phyloP scores from a whole-genome alignment of 2,888 invertebrate species.

The Lasioglossum vierecki region DNA sequence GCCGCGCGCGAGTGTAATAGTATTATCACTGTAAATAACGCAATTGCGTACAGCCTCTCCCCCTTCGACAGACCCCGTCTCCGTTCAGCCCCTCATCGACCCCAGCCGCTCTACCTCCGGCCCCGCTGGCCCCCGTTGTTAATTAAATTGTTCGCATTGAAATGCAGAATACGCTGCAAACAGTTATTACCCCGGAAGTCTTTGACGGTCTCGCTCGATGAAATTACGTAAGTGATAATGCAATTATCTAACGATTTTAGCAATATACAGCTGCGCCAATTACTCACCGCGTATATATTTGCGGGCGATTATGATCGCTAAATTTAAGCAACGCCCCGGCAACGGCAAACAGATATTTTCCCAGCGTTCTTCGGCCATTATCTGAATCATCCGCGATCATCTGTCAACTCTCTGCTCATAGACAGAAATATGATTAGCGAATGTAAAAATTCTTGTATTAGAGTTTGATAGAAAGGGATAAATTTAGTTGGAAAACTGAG shows the following conservation, averaged over 20 bases:
- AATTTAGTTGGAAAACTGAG: too few relatives aligned
- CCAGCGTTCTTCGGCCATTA: conserved; percentile 26
- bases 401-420: background rate
- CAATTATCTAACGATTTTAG: conserved; percentile 57
- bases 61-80: background rate
- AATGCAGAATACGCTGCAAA: conserved; percentile 44
- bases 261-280: conserved; percentile 37
- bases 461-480: too few relatives aligned
- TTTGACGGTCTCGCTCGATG: conserved; percentile 50
- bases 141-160: conserved; percentile 56
- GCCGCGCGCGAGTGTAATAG: conserved; percentile 37
- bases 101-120: background rate
- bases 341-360: conserved; percentile 16
- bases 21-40: conserved; percentile 55
- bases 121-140: conserved; percentile 29
- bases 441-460: too few relatives aligned
- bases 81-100: background rate
- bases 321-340: conserved; percentile 29
- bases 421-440: background rate
- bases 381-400: background rate
- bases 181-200: conserved; percentile 52
- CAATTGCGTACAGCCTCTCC: conserved; percentile 35
- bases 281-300: conserved; percentile 36
- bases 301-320: conserved; percentile 29
- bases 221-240: conserved; percentile 57